Base-by-base conservation (phyloP, 1,140 invertebrate species). In the Lutraria rhynchaena region DNA sequence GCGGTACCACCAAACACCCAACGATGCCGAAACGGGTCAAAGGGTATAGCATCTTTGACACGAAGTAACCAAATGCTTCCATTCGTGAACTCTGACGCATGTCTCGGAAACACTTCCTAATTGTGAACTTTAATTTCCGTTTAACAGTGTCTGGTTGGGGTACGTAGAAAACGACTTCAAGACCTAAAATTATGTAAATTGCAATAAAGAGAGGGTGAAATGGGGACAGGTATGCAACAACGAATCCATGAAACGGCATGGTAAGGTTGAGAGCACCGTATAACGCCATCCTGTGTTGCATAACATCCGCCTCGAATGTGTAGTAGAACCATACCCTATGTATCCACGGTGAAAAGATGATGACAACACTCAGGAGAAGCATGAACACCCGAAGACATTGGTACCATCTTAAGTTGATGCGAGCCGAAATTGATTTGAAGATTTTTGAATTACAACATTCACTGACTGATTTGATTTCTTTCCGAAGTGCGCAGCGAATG, bases 361-460 rank as follows among this genome's bases (percentile, higher is more conserved):
- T 22, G 27, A 13, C 17, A 7, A 27, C 27, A 17, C 58, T 44
- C 15, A 74, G 15, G 0, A 46, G 24, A n/a, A 44, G 37, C 71
- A 74, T 74, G 9, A 74, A 0, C 27, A 58, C 27, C 11, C 71
- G 49, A 0, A 74, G 22, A 60, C 51, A 58, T 11, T 17, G 53
- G 31, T 74, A 60, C 71, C 71, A 74, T 27, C 15, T n/a, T n/a
- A n/a, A n/a, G n/a, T n/a, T n/a, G n/a, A n/a, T n/a, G n/a, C n/a
- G n/a, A n/a, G n/a, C n/a, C n/a, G n/a, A n/a, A n/a, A n/a, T n/a
- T n/a, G n/a, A n/a, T n/a, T n/a, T n/a, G n/a, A n/a, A n/a, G n/a
- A n/a, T n/a, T n/a, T n/a, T n/a, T n/a, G n/a, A n/a, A n/a, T n/a
- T 58, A 55, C 71, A 74, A 41, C 71, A 74, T 17, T 58, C 55